These are phyloP conservation scores for Apis cerana DNA, from an alignment of 1,140 invertebrate genomes.

Conservation along the genomic window DNA sequence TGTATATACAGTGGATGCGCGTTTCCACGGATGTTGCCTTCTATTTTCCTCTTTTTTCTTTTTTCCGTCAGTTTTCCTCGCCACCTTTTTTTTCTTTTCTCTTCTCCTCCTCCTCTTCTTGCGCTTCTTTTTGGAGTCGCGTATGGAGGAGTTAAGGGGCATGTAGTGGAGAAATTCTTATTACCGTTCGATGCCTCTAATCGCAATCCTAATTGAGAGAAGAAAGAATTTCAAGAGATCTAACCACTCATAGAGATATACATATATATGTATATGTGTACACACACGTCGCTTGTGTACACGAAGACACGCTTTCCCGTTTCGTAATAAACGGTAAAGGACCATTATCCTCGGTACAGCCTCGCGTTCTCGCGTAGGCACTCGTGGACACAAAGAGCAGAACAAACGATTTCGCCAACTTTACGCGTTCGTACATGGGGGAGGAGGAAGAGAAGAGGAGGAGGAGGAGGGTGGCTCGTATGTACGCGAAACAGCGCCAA, in stretches of 20 bases:
- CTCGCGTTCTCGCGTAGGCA: constrained; percentile 21
- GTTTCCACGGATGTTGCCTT: constrained; percentile 7
- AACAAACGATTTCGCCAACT: constrained; percentile 61
- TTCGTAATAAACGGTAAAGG: constrained; percentile 54
- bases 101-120: no score
- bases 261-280: no score
- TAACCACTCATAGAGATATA: no score
- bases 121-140: background rate
- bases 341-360: constrained; percentile 44
- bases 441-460: no score
- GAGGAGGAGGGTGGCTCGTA: background rate
- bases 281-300: no score
- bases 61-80: background rate
- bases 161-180: no score
- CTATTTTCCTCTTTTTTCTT: background rate
- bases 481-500: constrained; percentile 24
- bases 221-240: no score
- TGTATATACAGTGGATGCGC: background rate
- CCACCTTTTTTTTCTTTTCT: background rate
- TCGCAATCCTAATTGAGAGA: no score
- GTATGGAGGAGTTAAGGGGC: no score
- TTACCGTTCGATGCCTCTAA: no score
- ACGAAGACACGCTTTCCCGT: background rate
- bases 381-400: constrained; percentile 51
- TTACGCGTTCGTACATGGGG: constrained; percentile 42